Evolutionary conservation across 2,888 invertebrate genomes (phyloP), one percentile per base, ranked within the genome.

Genomic region (Bombylius major): DNA sequence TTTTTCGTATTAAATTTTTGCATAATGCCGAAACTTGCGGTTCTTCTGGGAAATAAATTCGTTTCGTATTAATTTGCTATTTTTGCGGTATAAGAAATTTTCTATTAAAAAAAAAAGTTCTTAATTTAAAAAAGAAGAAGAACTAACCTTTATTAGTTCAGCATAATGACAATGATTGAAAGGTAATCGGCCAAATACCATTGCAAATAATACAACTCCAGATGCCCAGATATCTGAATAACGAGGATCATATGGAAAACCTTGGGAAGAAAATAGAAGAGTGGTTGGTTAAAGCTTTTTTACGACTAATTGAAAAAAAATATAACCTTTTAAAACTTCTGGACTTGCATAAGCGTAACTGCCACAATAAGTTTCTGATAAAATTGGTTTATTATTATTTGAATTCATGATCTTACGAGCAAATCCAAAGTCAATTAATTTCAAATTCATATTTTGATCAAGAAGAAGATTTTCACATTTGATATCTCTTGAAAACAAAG

Each of bases 311-410:
- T 8, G 6, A 39, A 44, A 31, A 42, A 23, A 3, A 23, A 45
- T 51, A 8, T 23, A 63, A 68, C 73, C 70, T 64, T 84, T 83
- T 6, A 93, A 71, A 59, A 93, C 89, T 75, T 93, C 92, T 0
- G 92, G 92, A 0, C 91, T 86, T 0, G 91, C 90, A 67, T 93
- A 93, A 0, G 92, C 91, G 66, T 89, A 92, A 70, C 91, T 92
- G 3, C 92, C 92, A 67, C 92, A 39, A 9, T 8, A 39, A 39
- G 39, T 39, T 39, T 9, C 9, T 39, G 39, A 39, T 39, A 39
- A 8, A 8, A 39, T 39, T 39, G 39, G 39, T n/a, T n/a, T n/a
- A n/a, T n/a, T n/a, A n/a, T n/a, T 39, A 11, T 9, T 39, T 11
- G 39, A 11, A 9, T 89, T 89, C 0, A 86, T 77, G 63, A 86